Evolutionary conservation across 2,888 invertebrate genomes (phyloP), one percentile per base, ranked within the genome.

Genomic region (Nysson spinosus): DNA sequence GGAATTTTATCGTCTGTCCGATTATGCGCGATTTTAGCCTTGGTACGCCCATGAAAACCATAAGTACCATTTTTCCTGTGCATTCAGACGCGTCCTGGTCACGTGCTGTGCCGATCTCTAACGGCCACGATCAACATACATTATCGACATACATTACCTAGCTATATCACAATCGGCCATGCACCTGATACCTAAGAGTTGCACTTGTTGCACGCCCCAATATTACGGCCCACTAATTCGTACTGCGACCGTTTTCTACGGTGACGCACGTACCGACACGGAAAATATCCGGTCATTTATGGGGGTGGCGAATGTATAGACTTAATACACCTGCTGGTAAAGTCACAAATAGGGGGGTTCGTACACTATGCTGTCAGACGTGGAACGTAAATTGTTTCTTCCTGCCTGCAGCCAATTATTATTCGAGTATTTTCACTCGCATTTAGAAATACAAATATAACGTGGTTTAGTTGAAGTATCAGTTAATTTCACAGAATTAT

Each of bases 181-280:
- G 68, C 81, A 80, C 83, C 82, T 83, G 82, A 82, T 79, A 73
- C 77, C 75, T 64, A 66, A 12, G 62, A 62, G 62, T 61, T 54
- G 71, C 79, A 83, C 81, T 80, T 80, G 83, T 80, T 81, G 78
- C 80, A 67, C 74, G 66, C 62, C 58, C 67, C 62, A 54, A 57
- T 73, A 77, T 78, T 78, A 73, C 74, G 58, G n/a, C 37, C 42
- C 72, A 63, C 75, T 74, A 79, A 79, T 81, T 79, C 75, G 68
- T 78, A 70, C 69, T 64, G 58, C 54, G 66, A 50, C 71, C 73
- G 60, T 68, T 67, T 72, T 50, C 68, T 68, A 73, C 64, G 64
- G 65, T 65, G 67, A 76, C 69, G 76, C 66, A 75, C 72, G 76
- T 76, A 77, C 73, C 78, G 78, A 78, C 80, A 73, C 58, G 64